phyloP scores from a whole-genome alignment of 1,140 invertebrate species.

The Drusus annulatus region DNA sequence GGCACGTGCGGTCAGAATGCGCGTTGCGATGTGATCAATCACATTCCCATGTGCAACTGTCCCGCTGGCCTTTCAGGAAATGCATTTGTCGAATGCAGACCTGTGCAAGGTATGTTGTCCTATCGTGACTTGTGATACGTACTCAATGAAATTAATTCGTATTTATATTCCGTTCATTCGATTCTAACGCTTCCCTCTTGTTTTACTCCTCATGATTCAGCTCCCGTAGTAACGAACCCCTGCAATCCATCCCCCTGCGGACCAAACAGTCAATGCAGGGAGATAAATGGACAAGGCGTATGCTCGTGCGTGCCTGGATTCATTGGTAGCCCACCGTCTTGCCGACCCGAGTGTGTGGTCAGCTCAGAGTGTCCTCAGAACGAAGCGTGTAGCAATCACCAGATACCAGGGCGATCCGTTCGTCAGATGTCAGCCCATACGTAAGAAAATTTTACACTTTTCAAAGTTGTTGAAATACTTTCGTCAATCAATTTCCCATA shows the following conservation, averaged over 20 bases:
- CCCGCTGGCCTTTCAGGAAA: conserved; percentile 73
- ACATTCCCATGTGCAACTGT: conserved; percentile 77
- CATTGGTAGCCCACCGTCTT: conserved; percentile 76
- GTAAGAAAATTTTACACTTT: too few species aligned
- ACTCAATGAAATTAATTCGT: background rate
- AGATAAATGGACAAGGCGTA: conserved; percentile 71
- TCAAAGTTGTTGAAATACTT: too few species aligned
- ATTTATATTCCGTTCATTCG: background rate
- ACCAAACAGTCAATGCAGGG: conserved; percentile 74
- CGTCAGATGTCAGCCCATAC: too few species aligned
- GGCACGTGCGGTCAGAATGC: conserved; percentile 77
- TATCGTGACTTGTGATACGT: too few species aligned
- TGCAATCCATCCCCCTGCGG: conserved; percentile 76
- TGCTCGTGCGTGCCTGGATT: conserved; percentile 76
- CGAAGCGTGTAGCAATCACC: conserved; percentile 75
- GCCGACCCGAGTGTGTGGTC: conserved; percentile 76
- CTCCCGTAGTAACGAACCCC: conserved; percentile 65
- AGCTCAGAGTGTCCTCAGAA: conserved; percentile 77
- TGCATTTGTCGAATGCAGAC: conserved; percentile 73
- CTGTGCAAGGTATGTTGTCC: conserved; percentile 58
- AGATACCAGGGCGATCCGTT: too few species aligned
- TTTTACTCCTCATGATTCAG: conserved; percentile 34
- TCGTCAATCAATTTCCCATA: too few species aligned
- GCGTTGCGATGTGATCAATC: conserved; percentile 78
- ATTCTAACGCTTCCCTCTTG: background rate